Conservation (phyloP, 37 sponge, comb jelly and placozoan species). For the Beroe ovata region DNA sequence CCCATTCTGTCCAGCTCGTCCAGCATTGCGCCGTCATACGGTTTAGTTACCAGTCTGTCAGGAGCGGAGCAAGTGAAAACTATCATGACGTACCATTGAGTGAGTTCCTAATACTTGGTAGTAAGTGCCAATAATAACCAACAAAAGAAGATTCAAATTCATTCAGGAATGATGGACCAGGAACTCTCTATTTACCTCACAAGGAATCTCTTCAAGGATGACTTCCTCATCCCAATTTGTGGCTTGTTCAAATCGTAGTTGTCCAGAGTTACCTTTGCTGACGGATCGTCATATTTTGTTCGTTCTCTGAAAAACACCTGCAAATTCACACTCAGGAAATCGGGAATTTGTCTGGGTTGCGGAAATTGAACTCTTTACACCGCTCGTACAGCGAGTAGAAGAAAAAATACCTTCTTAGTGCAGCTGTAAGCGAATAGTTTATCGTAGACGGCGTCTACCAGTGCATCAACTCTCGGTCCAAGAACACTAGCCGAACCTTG, state of each 20-base stretch:
- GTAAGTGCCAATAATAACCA: no score
- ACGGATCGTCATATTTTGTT: conserved; percentile 27
- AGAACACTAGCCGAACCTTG: conserved; percentile 11
- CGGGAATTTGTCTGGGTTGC: no score
- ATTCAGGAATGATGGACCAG: background rate
- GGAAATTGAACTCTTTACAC: no score
- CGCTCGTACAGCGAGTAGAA: no score
- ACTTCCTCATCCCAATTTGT: conserved; percentile 63
- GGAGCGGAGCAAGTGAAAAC: no score
- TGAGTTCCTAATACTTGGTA: no score
- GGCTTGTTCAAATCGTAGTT: conserved; percentile 64
- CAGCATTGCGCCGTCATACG: conserved; percentile 34
- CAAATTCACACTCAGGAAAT: no score
- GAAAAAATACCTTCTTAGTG: conserved; percentile 43
- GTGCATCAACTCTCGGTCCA: background rate
- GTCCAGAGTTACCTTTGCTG: background rate
- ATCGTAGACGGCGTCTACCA: conserved; percentile 63
- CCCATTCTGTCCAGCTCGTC: conserved; percentile 61
- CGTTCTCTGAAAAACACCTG: conserved; percentile 21
- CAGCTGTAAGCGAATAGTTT: conserved; percentile 16
- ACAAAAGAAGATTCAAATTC: background rate
- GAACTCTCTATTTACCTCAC: background rate
- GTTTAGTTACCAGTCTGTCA: conserved; percentile 38
- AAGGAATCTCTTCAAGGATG: conserved; percentile 14
- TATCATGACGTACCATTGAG: no score